Evolutionary conservation across 2,888 invertebrate genomes (phyloP), one percentile per base, ranked within the genome.

Genomic region (Eristalis arbustorum): DNA sequence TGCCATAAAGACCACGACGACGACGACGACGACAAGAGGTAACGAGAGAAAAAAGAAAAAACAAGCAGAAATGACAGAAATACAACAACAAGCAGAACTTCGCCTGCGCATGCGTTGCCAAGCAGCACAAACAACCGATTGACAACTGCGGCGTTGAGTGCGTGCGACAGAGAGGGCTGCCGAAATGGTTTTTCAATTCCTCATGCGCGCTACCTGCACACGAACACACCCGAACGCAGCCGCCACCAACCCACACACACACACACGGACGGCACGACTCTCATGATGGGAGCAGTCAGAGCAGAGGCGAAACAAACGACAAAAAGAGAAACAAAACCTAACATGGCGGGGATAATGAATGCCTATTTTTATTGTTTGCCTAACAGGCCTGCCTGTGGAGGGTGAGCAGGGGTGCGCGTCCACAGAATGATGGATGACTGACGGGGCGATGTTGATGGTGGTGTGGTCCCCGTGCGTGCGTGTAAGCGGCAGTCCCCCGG

Each of bases 261-360:
- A n/a, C n/a, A n/a, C n/a, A n/a, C n/a, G n/a, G n/a, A n/a, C n/a
- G n/a, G n/a, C n/a, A 67, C 62, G 22, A 69, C 10, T 31, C 57
- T 63, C 49, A 49, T n/a, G 18, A 49, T 49, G 49, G 68, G 71
- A 67, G 84, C 71, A 80, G 85, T 57, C 73, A 85, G 84, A 88
- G 72, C 56, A 72, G 82, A 57, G 61, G 62, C 63, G 67, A 85
- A 74, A 83, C 73, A 80, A 75, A 81, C 82, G 82, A 79, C 25
- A 59, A 89, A 89, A 76, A 88, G 77, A 62, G 63, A 84, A 87
- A 88, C 72, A 84, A 80, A 81, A 88, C 74, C 88, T 77, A 81
- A 83, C 82, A 88, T 78, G 88, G 87, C 87, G 87, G 87, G 87
- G 83, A 87, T 87, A 87, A 87, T 83, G 74, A 87, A 75, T 79